Conservation (phyloP, 1,140 invertebrate species). For the Drosophila insularis region DNA sequence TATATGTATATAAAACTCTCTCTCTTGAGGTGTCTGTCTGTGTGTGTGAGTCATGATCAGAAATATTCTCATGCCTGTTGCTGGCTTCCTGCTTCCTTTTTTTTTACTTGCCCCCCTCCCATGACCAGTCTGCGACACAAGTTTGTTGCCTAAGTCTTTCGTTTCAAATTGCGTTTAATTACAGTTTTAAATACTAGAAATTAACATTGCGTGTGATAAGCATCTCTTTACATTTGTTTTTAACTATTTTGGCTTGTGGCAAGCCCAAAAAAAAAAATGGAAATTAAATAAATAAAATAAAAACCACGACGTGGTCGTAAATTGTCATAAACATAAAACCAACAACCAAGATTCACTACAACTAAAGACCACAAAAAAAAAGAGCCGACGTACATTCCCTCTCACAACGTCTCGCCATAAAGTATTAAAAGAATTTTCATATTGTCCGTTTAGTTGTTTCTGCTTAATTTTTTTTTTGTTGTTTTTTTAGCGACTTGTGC, state of each 20-base stretch:
- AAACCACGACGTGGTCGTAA: constrained; percentile 57
- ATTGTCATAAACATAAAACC: constrained; percentile 65
- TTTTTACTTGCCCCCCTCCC: not conserved
- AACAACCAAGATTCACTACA: constrained; percentile 15
- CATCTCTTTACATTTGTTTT: constrained; percentile 47
- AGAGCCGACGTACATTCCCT: not conserved
- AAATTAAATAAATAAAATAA: constrained; percentile 9
- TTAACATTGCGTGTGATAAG: constrained; percentile 70
- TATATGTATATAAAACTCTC: constrained; percentile 31
- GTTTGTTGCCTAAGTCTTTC: constrained; percentile 77
- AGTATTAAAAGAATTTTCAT: constrained; percentile 7
- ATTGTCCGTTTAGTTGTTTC: constrained; percentile 48
- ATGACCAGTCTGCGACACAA: not conserved
- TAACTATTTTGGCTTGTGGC: constrained; percentile 39
- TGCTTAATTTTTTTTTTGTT: constrained; percentile 45
- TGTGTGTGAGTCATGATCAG: constrained; percentile 46
- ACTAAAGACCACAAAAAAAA: not conserved
- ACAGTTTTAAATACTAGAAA: constrained; percentile 77
- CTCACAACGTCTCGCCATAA: not conserved
- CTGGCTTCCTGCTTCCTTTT: constrained; percentile 75
- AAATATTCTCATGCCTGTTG: constrained; percentile 65
- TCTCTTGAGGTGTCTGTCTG: not conserved
- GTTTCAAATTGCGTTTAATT: constrained; percentile 78
- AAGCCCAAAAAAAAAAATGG: constrained; percentile 35
- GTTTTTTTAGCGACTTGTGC: constrained; percentile 67